Evolutionary conservation across 2,888 invertebrate genomes (phyloP).

Genomic region (Drosophila tripunctata): DNA sequence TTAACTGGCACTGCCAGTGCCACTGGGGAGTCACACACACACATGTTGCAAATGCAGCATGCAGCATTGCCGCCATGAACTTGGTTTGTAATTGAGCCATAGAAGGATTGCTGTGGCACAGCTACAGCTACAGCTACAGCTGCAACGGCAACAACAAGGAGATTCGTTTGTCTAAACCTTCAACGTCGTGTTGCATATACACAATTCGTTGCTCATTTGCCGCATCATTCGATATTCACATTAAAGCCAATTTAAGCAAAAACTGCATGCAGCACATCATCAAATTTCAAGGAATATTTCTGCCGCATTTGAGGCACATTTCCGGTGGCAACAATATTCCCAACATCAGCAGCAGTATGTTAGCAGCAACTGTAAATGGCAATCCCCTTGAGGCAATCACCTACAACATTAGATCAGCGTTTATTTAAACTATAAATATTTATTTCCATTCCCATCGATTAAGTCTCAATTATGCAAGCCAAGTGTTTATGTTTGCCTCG

Average conservation of each 20-base stretch:
- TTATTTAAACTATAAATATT: constrained; percentile 39
- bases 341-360: constrained; percentile 13
- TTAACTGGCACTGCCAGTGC: constrained; percentile 44
- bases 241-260: constrained; percentile 43
- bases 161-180: constrained; percentile 44
- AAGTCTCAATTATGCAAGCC: constrained; percentile 65
- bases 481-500: constrained; percentile 44
- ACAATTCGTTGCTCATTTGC: constrained; percentile 72
- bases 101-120: constrained; percentile 34
- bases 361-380: no score
- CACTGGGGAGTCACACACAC: constrained; percentile 50
- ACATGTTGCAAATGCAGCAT: constrained; percentile 74
- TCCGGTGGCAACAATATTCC: constrained; percentile 43
- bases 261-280: constrained; percentile 37
- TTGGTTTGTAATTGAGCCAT: constrained; percentile 65
- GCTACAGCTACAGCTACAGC: not conserved
- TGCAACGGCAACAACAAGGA: constrained; percentile 37
- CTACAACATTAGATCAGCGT: constrained; percentile 47
- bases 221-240: constrained; percentile 69
- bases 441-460: constrained; percentile 60
- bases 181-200: constrained; percentile 24
- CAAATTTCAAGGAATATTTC: constrained; percentile 30
- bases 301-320: constrained; percentile 39
- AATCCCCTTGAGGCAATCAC: constrained; percentile 19
- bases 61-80: constrained; percentile 63